Base-by-base conservation (phyloP, 2,113 vertebrate genomes). In the Thinocorus orbignyianus region DNA sequence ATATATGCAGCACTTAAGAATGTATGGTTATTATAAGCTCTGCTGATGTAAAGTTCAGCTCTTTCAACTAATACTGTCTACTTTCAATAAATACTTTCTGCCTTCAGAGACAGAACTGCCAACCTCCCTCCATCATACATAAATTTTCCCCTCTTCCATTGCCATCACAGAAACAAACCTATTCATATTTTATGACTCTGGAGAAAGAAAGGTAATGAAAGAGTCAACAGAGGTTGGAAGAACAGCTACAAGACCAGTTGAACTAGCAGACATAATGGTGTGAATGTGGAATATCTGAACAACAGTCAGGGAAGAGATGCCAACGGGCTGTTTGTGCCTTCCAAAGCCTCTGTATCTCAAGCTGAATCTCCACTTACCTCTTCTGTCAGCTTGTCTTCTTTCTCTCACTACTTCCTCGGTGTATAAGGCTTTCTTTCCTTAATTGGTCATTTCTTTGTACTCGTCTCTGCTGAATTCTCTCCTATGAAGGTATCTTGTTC, bases 81-180 rank as follows among this genome's bases (percentile, higher is more conserved):
- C 8, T 79, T 80, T 51, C 23, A 83, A 6, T 35, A 52, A 82
- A 69, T 23, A 17, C 7, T 55, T 78, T 37, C 55, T 46, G 2
- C 25, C 78, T 84, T 66, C 64, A 81, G 55, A 71, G 10, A 16
- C 6, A 82, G n/a, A 6, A 41, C 4, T 54, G 15, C 4, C 17
- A 54, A 9, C 20, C 8, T 23, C 17, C 7, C 13, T 1, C 5
- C 5, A 6, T 17, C 1, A 1, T 25, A 22, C 16, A 17, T 13
- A 44, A 3, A 9, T 51, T 78, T 83, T 49, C 18, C 23, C 19
- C 15, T 48, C 3, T 49, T 89, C n/a, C 11, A 26, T 23, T 46
- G 20, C 17, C 10, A 11, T 51, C 42, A 42, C 10, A 41, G 33
- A 26, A 74, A 17, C 12, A 84, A 81, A 31, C 4, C 19, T 60